Base-by-base conservation (phyloP, 2,797 vertebrate genomes). In the Odontamblyopus rebecca region DNA sequence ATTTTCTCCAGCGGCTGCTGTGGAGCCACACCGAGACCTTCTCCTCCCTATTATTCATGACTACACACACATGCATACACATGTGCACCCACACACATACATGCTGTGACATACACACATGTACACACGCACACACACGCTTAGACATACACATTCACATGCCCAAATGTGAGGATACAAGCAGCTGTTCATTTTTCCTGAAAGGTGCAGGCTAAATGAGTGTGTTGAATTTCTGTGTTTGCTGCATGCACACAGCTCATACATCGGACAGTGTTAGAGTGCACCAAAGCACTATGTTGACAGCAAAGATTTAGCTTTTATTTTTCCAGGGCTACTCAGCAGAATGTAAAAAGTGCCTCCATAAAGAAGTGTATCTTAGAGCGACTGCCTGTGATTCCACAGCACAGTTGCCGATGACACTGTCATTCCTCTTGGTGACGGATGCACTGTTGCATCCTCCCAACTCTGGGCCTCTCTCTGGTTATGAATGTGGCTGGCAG, bases 1-100 rank as follows among this genome's bases (percentile, higher is more conserved):
- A 96, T 96, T 96, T 87, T 93, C 90, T 66, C 91, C 93, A 95
- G 92, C 90, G 93, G 93, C 82, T 81, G 70, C 82, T 93, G 89
- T 93, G 90, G 69, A 80, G 74, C 82, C 84, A 85, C 79, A 32
- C 78, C 74, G 54, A 90, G 93, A 93, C 89, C 93, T 93, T 93
- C 94, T 95, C 93, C 93, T 92, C 93, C 92, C 89, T 89, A 92
- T 93, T 94, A 94, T 91, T 86, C 83, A 82, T 77, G 90, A 70
- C 26, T 63, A 70, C 72, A 68, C 69, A 72, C 16, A 62, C 56
- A 38, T 54, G 70, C n/a, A 6, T 67, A 56, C 18, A 65, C 61
- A n/a, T 4, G 68, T 12, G 15, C 56, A 27, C 56, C 70, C 27
- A 9, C 68, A 41, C 29, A 64, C 66, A 19, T 64, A 67, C 35